phyloP scores from a whole-genome alignment of 2,888 invertebrate genomes.

The Rhodophaea formosa region DNA sequence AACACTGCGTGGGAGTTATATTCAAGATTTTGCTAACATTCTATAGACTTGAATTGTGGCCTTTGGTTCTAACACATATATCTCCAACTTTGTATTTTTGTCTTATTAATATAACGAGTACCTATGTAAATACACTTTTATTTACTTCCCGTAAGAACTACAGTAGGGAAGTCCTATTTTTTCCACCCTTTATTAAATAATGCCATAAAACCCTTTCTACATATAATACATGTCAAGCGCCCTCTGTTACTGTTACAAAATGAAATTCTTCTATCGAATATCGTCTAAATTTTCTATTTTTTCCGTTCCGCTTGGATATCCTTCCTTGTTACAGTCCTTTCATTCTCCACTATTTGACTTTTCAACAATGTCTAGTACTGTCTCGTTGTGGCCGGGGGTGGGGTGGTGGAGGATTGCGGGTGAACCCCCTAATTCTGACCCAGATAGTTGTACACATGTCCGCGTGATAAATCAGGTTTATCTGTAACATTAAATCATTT shows the following conservation, averaged over 20 bases:
- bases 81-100: too few relatives aligned
- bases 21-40: too few relatives aligned
- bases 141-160: too few relatives aligned
- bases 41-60: too few relatives aligned
- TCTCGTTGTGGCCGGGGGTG: not conserved
- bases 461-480: conserved; percentile 14
- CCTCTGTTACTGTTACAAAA: not conserved
- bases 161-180: too few relatives aligned
- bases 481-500: conserved; percentile 7
- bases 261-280: not conserved
- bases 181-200: too few relatives aligned
- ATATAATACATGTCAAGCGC: too few relatives aligned
- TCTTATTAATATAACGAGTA: too few relatives aligned
- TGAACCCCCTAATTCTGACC: conserved; percentile 15
- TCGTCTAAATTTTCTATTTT: not conserved
- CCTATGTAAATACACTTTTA: too few relatives aligned
- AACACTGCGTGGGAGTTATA: too few relatives aligned
- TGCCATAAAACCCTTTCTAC: not conserved
- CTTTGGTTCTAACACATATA: too few relatives aligned
- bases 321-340: not conserved
- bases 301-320: not conserved
- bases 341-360: conserved; percentile 14
- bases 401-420: not conserved
- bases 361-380: conserved; percentile 11
- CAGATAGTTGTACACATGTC: conserved; percentile 6